A percentile compares a stretch with the other conserved stretches of the same genome.
Evolutionary conservation across 2,888 invertebrate genomes (phyloP).

Genomic region (Xanthia togata): DNA sequence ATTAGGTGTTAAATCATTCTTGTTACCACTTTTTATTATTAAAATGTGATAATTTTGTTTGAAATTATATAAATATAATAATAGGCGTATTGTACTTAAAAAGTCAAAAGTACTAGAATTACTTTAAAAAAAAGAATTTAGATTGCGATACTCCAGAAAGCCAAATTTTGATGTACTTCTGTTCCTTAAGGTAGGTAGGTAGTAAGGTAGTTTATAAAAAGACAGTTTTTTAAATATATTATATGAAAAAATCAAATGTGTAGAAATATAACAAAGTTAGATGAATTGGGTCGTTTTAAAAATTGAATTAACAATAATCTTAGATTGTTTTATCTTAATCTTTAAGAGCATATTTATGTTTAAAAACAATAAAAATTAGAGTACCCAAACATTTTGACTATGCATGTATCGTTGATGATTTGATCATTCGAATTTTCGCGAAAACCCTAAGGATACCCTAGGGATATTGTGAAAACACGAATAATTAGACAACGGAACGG

Average conservation of each 20-base stretch:
- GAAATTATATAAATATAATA: too few species aligned
- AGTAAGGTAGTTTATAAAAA: conserved; percentile 51
- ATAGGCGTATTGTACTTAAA: conserved; percentile 60
- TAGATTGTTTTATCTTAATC: conserved; percentile 18
- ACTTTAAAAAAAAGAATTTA: conserved; percentile 16
- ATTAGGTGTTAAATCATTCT: conserved; percentile 37
- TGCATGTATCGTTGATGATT: too few species aligned
- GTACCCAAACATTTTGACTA: conserved; percentile 1
- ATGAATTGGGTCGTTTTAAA: conserved; percentile 38
- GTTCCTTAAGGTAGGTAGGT: too few species aligned
- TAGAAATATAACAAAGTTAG: conserved; percentile 17
- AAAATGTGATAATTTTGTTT: conserved; percentile 66
- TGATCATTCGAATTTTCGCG: too few species aligned
- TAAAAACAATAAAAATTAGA: conserved; percentile 24
- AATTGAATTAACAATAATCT: conserved; percentile 7
- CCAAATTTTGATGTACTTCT: conserved; percentile 42
- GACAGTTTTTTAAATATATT: conserved; percentile 59
- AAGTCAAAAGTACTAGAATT: conserved; percentile 35
- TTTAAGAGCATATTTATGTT: conserved; percentile 44
- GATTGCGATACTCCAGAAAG: conserved; percentile 27
- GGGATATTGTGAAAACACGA: too few species aligned
- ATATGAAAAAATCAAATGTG: conserved; percentile 21
- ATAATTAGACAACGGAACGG: too few species aligned
- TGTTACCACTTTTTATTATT: conserved; percentile 50
- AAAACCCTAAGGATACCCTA: too few species aligned